A percentile compares a stretch with the other conserved stretches of the same genome.
Conservation (phyloP, 2,888 invertebrate species). For the Drosophila tripunctata region DNA sequence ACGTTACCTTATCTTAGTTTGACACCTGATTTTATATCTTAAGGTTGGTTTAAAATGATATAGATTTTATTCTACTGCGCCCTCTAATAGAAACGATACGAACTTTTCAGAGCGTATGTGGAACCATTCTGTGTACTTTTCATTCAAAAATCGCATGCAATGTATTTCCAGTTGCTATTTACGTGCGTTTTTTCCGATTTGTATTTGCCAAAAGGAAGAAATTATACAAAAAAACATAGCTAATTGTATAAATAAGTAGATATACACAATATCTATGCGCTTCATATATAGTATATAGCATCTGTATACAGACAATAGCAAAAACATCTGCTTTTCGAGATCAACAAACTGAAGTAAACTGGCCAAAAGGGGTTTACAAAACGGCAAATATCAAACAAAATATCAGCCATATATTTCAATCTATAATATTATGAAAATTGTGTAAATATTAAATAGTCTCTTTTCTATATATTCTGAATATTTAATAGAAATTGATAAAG, state of each 20-base stretch:
- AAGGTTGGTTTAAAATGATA: too few species aligned
- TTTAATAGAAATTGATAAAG: background rate
- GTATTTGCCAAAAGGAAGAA: slow-evolving; percentile 3
- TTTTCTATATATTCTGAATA: background rate
- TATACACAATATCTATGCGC: slow-evolving; percentile 13
- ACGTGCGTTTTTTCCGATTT: too few species aligned
- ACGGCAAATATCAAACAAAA: background rate
- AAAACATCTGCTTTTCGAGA: slow-evolving; percentile 23
- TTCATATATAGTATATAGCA: slow-evolving; percentile 3
- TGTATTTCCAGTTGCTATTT: slow-evolving; percentile 32
- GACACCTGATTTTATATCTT: too few species aligned
- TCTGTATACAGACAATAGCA: slow-evolving; percentile 1
- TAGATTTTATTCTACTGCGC: too few species aligned
- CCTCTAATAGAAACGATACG: too few species aligned
- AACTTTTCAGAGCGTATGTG: too few species aligned
- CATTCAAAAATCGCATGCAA: slow-evolving; percentile 35
- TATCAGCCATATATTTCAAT: too few species aligned
- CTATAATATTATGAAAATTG: background rate
- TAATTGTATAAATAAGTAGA: slow-evolving; percentile 13
- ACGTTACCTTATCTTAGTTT: too few species aligned
- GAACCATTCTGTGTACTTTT: slow-evolving; percentile 18
- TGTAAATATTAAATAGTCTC: background rate
- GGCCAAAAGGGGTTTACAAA: slow-evolving; percentile 6
- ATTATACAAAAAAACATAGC: slow-evolving; percentile 31
- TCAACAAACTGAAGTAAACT: slow-evolving; percentile 16